phyloP scores from a whole-genome alignment of 2,888 invertebrate genomes.

The Troides aeacus region DNA sequence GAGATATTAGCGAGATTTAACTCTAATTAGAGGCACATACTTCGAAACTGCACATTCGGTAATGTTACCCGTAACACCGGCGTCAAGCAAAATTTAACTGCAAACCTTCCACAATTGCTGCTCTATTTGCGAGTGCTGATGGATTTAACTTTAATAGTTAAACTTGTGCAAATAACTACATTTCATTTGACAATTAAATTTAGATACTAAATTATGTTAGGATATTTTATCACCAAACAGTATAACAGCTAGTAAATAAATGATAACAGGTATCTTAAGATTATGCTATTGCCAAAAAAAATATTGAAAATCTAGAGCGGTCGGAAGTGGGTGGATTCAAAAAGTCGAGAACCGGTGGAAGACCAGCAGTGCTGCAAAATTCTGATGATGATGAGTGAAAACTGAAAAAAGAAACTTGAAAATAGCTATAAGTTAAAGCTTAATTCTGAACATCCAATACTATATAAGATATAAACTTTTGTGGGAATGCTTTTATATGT shows the following conservation, averaged over 20 bases:
- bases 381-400: no score
- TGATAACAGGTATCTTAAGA: no score
- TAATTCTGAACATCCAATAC: not conserved
- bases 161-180: not conserved
- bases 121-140: not conserved
- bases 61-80: not conserved
- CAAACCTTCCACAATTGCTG: not conserved
- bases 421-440: not conserved
- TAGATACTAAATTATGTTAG: no score
- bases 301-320: no score
- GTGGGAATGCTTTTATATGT: not conserved
- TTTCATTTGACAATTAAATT: no score
- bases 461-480: not conserved
- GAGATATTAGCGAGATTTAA: not conserved
- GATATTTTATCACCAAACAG: no score
- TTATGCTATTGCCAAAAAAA: no score
- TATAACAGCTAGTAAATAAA: no score
- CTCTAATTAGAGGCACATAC: not conserved
- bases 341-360: no score
- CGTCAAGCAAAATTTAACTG: not conserved
- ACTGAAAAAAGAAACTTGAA: not conserved
- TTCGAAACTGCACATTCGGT: conserved; percentile 1
- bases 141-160: not conserved
- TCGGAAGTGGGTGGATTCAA: no score
- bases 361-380: no score